Base-by-base conservation (phyloP, 1,140 invertebrate species). In the Amyelois transitella region DNA sequence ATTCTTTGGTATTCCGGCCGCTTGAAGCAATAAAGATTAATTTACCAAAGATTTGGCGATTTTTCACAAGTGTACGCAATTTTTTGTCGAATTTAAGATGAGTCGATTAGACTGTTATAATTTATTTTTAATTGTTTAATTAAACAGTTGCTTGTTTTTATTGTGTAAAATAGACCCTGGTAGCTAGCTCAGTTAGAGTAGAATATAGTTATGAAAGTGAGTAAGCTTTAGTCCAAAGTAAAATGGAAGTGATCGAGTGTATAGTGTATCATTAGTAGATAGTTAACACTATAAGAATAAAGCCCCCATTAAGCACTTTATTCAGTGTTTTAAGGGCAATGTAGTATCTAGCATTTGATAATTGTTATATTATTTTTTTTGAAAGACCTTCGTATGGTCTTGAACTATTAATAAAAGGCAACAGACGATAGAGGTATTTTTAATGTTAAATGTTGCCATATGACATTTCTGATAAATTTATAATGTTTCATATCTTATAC, bases 1-100 rank as follows among this genome's bases (percentile, higher is more conserved):
- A 58, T 61, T 59, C 58, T 66, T 66, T 64, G 60, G 56, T 58
- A 58, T 65, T 55, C 48, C 17, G 50, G 28, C 20, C 22, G 28
- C 20, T 14, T 51, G 18, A 22, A 51, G 58, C 52, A 55, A 55
- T 55, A 60, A 51, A 38, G 43, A 48, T 49, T 48, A 1, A 49
- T 43, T 38, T 21, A 54, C 58, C 52, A 55, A 60, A 60, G 49
- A 55, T 18, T 53, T 38, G 45, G 10, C 32, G n/a, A 22, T 17
- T 38, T 38, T 38, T 28, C 25, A 28, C 25, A 28, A 6, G 12
- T 38, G 12, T 10, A 10, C 4, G 28, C n/a, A 32, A 32, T 38
- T 38, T 28, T 10, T 14, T 6, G 28, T 12, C 32, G 32, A 38
- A 38, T 38, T 38, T 38, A 38, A 14, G 12, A 14, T 8, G 32